Evolutionary conservation across 2,888 invertebrate species (phyloP).

Genomic region (Nomada goodeniana): DNA sequence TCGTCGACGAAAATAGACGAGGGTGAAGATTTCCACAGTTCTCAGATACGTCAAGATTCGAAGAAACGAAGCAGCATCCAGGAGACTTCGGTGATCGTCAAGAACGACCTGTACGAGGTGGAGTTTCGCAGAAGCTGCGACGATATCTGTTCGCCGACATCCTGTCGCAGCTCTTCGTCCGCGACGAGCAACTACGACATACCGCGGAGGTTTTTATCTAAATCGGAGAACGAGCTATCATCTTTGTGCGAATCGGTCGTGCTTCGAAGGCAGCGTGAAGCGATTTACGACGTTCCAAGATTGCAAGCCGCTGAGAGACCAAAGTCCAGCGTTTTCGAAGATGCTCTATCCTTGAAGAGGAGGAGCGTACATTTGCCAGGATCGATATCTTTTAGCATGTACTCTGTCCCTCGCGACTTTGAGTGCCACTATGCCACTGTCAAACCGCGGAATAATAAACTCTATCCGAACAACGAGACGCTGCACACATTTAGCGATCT

Average conservation of each 20-base stretch:
- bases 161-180: slow-evolving; percentile 24
- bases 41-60: background rate
- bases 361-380: slow-evolving; percentile 33
- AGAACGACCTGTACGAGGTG: slow-evolving; percentile 58
- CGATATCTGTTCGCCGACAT: background rate
- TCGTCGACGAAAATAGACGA: slow-evolving; percentile 50
- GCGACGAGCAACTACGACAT: slow-evolving; percentile 63
- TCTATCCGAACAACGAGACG: slow-evolving; percentile 1
- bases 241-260: background rate
- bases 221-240: slow-evolving; percentile 62
- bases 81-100: slow-evolving; percentile 14
- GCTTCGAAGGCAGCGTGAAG: background rate
- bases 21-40: background rate
- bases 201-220: slow-evolving; percentile 64
- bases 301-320: slow-evolving; percentile 51
- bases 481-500: background rate
- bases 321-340: slow-evolving; percentile 69
- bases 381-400: slow-evolving; percentile 34
- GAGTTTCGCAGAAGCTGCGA: slow-evolving; percentile 57
- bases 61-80: background rate
- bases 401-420: slow-evolving; percentile 36
- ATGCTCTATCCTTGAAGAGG: slow-evolving; percentile 66
- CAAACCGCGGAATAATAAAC: slow-evolving; percentile 61
- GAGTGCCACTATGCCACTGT: slow-evolving; percentile 67
- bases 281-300: slow-evolving; percentile 69